These are phyloP conservation scores for Protobothrops flavoviridis DNA, from an alignment of 2,113 vertebrate genomes.

Conservation along the genomic window DNA sequence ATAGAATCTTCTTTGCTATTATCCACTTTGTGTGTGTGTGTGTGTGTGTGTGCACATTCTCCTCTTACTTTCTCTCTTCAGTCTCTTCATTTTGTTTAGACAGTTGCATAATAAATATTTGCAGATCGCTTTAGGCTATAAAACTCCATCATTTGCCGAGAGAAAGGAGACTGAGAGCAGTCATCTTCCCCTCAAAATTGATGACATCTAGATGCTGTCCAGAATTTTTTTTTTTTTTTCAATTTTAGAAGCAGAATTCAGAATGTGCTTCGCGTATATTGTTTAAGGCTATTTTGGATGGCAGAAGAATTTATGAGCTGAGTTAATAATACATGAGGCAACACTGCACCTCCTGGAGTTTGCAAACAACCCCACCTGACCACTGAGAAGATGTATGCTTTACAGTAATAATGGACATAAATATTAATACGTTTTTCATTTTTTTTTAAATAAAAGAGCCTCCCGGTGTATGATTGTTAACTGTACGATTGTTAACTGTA, in stretches of 20 bases:
- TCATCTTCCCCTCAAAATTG: conserved; percentile 57
- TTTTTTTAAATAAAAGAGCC: conserved; percentile 28
- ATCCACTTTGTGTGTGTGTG: too few relatives aligned
- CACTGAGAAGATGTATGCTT: conserved; percentile 48
- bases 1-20: neutral
- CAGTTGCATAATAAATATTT: conserved; percentile 55
- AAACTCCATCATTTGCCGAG: conserved; percentile 65
- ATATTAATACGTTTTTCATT: conserved; percentile 57
- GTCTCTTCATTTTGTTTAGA: neutral
- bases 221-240: conserved; percentile 36
- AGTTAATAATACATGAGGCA: conserved; percentile 72
- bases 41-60: neutral
- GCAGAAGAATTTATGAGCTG: conserved; percentile 67
- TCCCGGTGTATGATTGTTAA: conserved; percentile 34
- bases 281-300: conserved; percentile 70
- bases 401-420: conserved; percentile 62
- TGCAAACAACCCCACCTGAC: conserved; percentile 67
- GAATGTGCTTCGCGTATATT: conserved; percentile 55
- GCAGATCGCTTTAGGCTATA: conserved; percentile 60
- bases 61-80: neutral
- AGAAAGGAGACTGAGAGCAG: conserved; percentile 53
- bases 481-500: conserved; percentile 53
- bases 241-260: conserved; percentile 49
- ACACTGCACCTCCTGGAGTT: conserved; percentile 54
- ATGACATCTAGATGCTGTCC: conserved; percentile 70